A percentile compares a stretch with the other conserved stretches of the same genome.
phyloP scores from a whole-genome alignment of 1,140 invertebrate genomes.

The Drosophila sulfurigaster region DNA sequence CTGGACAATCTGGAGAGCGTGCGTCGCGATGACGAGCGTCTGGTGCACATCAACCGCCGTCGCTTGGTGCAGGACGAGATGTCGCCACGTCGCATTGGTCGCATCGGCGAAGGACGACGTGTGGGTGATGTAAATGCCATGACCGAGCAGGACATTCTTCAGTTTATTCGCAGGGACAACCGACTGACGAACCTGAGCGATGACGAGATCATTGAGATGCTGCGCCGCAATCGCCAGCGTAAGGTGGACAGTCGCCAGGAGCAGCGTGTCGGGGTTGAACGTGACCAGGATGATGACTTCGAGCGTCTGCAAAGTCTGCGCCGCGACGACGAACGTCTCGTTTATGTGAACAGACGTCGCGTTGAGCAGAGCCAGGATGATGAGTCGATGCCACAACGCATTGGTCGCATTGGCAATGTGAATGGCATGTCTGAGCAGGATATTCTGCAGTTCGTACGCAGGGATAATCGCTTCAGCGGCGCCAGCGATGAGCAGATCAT shows the following conservation, averaged over 20 bases:
- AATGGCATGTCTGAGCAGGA: constrained; percentile 43
- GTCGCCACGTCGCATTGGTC: constrained; percentile 12
- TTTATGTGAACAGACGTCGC: constrained; percentile 39
- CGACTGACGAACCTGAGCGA: constrained; percentile 51
- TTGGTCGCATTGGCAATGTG: constrained; percentile 42
- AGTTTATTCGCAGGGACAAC: constrained; percentile 55
- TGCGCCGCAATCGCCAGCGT: constrained; percentile 46
- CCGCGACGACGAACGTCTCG: constrained; percentile 46
- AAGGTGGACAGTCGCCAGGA: not conserved
- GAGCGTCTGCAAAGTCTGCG: constrained; percentile 24
- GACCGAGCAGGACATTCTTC: constrained; percentile 49
- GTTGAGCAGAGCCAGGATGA: constrained; percentile 1
- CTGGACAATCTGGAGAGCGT: constrained; percentile 40
- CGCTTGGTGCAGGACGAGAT: constrained; percentile 8
- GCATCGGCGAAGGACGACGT: constrained; percentile 57
- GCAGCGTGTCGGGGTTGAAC: not conserved
- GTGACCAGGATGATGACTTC: not conserved
- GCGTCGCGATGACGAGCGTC: constrained; percentile 42
- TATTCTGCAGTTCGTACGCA: constrained; percentile 56
- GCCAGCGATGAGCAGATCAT: constrained; percentile 57
- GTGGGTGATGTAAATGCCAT: constrained; percentile 44
- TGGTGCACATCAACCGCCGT: constrained; percentile 44
- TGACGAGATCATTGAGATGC: constrained; percentile 59
- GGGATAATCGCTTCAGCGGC: constrained; percentile 48
- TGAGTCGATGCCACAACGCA: not conserved